Percentiles rank a stretch among this genome's conserved stretches.
phyloP scores from a whole-genome alignment of 2,797 vertebrate genomes.

The Phoebastria nigripes region DNA sequence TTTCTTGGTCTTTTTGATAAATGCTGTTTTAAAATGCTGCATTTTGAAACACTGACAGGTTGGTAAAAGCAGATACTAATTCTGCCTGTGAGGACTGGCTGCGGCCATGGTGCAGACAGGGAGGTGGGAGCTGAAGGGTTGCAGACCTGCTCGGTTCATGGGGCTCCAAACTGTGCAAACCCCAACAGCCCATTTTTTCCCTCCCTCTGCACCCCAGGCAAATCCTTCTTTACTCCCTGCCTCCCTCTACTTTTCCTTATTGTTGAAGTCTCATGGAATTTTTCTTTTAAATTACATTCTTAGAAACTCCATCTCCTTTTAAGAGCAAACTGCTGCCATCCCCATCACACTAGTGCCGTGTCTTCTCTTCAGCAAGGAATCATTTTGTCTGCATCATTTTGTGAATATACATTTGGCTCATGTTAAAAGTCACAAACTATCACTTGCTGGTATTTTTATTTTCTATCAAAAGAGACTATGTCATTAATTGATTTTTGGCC shows the following conservation, averaged over 20 bases:
- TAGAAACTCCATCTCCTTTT: not conserved
- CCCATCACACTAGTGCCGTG: not conserved
- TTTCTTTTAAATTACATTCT: not conserved
- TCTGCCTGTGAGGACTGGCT: not conserved
- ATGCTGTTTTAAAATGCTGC: not conserved
- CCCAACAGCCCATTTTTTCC: rapidly evolving
- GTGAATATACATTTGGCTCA: not conserved
- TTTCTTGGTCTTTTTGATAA: not conserved
- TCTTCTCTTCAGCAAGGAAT: not conserved
- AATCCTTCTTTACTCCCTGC: not conserved
- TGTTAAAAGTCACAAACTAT: not conserved
- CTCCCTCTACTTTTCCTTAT: not conserved
- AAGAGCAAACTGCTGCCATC: not conserved
- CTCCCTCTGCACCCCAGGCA: not conserved
- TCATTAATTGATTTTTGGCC: not conserved
- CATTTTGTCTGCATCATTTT: not conserved
- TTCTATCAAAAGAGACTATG: not conserved
- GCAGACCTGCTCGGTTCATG: not conserved
- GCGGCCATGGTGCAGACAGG: rapidly evolving
- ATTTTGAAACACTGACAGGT: not conserved
- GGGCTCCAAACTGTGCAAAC: not conserved
- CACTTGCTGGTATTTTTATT: not conserved
- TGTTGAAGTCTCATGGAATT: not conserved
- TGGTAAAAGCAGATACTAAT: not conserved
- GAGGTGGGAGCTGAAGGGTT: not conserved